Conservation (phyloP, 2,797 vertebrate species). For the Muscicapa striata region DNA sequence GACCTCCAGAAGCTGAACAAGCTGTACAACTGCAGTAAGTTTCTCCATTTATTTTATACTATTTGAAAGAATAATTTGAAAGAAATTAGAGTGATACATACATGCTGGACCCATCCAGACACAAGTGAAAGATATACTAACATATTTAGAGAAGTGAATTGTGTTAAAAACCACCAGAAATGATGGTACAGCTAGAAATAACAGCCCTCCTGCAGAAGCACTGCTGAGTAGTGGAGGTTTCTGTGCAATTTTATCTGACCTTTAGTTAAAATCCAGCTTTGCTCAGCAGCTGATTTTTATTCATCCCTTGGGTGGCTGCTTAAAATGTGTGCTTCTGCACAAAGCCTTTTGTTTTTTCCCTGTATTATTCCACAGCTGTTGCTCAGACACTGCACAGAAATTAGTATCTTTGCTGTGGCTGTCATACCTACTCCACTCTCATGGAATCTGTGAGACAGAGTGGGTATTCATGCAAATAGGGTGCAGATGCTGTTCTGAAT, state of each 20-base stretch:
- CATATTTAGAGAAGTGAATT: neutral
- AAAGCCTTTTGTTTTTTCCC: neutral
- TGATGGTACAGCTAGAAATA: neutral
- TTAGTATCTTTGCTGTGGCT: neutral
- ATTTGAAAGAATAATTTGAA: neutral
- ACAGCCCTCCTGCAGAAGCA: neutral
- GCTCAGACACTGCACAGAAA: neutral
- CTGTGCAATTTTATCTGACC: slow-evolving; percentile 30
- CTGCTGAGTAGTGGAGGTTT: neutral
- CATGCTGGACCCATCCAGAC: neutral
- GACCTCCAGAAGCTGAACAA: slow-evolving; percentile 88
- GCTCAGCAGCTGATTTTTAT: slow-evolving; percentile 22
- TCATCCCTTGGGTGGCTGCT: slow-evolving; percentile 14
- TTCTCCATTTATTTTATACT: neutral
- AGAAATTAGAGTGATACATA: neutral
- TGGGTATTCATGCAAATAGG: neutral
- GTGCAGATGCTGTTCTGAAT: neutral
- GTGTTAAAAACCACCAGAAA: neutral
- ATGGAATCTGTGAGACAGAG: neutral
- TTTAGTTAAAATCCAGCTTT: slow-evolving; percentile 24
- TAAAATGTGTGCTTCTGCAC: slow-evolving; percentile 6
- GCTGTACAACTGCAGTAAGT: slow-evolving; percentile 93
- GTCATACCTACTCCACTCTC: neutral
- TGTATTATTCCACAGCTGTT: neutral
- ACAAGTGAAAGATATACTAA: neutral